phyloP scores from a whole-genome alignment of 2,797 vertebrate species.

The Siniperca scherzeri region DNA sequence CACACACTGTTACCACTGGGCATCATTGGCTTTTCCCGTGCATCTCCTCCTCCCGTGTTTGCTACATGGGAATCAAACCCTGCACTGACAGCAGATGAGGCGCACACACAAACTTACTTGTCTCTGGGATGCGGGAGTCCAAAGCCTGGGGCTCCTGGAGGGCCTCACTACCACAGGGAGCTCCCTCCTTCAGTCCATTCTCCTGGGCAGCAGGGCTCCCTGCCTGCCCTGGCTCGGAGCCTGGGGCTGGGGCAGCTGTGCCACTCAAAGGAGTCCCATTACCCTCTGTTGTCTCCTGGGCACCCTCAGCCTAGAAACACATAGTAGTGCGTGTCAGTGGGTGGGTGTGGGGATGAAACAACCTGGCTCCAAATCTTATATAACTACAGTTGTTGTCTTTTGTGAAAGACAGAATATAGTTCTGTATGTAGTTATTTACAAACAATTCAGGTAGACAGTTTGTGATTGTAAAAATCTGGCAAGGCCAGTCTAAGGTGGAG shows the following conservation, averaged over 20 bases:
- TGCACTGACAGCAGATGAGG: conserved; percentile 4
- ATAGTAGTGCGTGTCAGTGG: conserved; percentile 85
- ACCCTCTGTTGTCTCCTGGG: conserved; percentile 83
- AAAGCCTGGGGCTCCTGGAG: conserved; percentile 91
- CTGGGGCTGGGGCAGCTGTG: conserved; percentile 68
- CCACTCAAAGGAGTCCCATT: conserved; percentile 79
- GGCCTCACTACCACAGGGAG: conserved; percentile 84
- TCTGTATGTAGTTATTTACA: neutral
- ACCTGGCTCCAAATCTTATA: conserved; percentile 56
- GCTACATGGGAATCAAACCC: neutral
- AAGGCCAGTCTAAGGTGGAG: conserved; percentile 53
- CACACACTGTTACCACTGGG: neutral
- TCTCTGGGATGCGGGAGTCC: conserved; percentile 94
- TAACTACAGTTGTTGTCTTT: neutral
- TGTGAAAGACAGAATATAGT: neutral
- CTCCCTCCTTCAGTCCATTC: conserved; percentile 89
- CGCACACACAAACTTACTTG: conserved; percentile 90
- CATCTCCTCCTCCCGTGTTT: neutral
- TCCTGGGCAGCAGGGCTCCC: conserved; percentile 84
- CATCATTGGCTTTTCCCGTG: neutral
- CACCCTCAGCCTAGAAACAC: conserved; percentile 91
- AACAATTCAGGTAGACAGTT: neutral
- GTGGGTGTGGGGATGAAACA: conserved; percentile 76
- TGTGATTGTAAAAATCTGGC: neutral
- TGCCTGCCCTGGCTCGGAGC: conserved; percentile 63